These are phyloP conservation scores for Spheniscus mendiculus DNA, from an alignment of 2,113 vertebrate species.

Conservation along the genomic window DNA sequence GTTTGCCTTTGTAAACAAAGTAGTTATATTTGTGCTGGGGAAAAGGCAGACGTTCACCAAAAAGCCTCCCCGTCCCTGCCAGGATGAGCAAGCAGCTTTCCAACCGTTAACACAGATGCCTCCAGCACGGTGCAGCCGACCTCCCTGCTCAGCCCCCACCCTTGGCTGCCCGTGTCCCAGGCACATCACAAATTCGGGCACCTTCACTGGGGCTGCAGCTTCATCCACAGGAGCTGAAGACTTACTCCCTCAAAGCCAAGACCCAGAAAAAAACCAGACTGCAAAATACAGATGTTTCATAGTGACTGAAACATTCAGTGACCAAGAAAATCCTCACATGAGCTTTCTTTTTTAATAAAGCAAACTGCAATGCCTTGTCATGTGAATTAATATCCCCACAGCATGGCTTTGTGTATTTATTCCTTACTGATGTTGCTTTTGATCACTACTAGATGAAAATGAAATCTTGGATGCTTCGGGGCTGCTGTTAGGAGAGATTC, in stretches of 20 bases:
- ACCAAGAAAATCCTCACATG: not conserved
- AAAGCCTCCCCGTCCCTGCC: not conserved
- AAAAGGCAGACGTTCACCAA: not conserved
- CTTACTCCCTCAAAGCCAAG: not conserved
- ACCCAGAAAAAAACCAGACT: not conserved
- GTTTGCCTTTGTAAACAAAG: not conserved
- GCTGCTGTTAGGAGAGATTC: constrained; percentile 33
- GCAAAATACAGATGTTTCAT: not conserved
- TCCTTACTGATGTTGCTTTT: constrained; percentile 55
- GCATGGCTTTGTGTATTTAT: constrained; percentile 30
- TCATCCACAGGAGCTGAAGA: not conserved
- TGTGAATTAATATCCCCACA: constrained; percentile 7
- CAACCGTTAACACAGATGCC: not conserved
- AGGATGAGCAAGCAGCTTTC: not conserved
- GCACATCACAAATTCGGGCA: not conserved
- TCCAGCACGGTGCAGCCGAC: not conserved
- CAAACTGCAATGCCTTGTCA: constrained; percentile 24
- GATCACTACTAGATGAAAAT: constrained; percentile 50
- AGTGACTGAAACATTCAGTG: not conserved
- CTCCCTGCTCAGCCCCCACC: not conserved
- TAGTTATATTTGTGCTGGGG: not conserved
- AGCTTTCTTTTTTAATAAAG: constrained; percentile 45
- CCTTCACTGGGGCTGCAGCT: not conserved
- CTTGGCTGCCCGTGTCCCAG: not conserved
- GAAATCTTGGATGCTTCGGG: constrained; percentile 29